A percentile compares a stretch with the other conserved stretches of the same genome.
Conservation (phyloP, 1,140 invertebrate species). For the Monomorium pharaonis region DNA sequence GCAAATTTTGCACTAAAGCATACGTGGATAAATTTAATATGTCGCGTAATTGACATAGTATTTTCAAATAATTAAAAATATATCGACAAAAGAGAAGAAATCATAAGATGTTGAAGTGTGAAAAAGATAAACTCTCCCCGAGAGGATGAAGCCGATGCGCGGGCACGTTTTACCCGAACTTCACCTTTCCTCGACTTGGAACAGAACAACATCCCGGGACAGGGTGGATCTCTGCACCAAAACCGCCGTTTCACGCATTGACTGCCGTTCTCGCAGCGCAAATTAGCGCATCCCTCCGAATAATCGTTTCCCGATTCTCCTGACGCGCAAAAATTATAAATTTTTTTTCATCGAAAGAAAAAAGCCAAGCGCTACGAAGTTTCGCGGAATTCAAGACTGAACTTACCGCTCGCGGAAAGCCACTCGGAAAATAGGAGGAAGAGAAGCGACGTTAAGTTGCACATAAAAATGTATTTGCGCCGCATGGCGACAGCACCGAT, state of each 20-base stretch:
- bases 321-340: background rate
- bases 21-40: background rate
- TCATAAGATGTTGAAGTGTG: background rate
- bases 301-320: conserved; percentile 27
- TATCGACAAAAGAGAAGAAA: background rate
- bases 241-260: conserved; percentile 76
- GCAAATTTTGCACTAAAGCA: background rate
- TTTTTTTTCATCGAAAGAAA: background rate
- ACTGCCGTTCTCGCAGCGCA: conserved; percentile 68
- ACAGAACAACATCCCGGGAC: conserved; percentile 78
- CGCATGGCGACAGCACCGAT: conserved; percentile 38
- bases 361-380: background rate
- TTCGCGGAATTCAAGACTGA: background rate
- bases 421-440: background rate
- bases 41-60: background rate
- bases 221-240: conserved; percentile 74
- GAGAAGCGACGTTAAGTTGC: background rate
- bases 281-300: conserved; percentile 61
- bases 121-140: background rate
- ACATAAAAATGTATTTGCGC: background rate
- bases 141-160: background rate
- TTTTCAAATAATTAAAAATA: background rate
- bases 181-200: conserved; percentile 74
- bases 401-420: conserved; percentile 16
- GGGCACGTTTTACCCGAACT: background rate